A percentile compares a stretch with the other conserved stretches of the same genome.
Evolutionary conservation across 1,140 invertebrate species (phyloP).

Genomic region (Cheumatopsyche charites): DNA sequence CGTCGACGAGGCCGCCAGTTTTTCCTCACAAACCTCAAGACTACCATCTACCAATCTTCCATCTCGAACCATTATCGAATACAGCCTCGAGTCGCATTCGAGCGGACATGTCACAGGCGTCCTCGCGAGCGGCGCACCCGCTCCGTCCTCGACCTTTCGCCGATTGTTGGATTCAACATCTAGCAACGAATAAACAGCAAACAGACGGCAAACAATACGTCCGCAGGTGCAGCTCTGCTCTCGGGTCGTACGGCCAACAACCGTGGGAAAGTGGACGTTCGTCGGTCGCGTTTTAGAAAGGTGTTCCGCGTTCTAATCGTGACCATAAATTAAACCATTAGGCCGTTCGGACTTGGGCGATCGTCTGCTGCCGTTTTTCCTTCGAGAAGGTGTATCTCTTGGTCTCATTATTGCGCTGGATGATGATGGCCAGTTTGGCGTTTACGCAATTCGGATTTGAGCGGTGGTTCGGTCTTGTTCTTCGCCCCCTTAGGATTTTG

Average conservation of each 20-base stretch:
- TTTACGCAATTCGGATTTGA: background rate
- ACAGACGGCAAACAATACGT: too few relatives aligned
- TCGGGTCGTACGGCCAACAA: slow-evolving; percentile 30
- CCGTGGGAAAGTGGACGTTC: slow-evolving; percentile 35
- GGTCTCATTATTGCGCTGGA: too few relatives aligned
- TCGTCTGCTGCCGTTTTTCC: too few relatives aligned
- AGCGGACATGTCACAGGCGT: slow-evolving; percentile 7
- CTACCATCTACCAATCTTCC: too few relatives aligned
- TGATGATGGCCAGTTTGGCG: background rate
- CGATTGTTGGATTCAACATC: background rate
- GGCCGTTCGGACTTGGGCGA: background rate
- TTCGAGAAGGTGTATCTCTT: too few relatives aligned
- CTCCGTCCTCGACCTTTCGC: background rate
- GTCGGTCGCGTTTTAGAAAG: slow-evolving; percentile 36
- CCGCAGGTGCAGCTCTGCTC: slow-evolving; percentile 28
- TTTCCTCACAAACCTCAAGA: too few relatives aligned
- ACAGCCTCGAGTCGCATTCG: background rate
- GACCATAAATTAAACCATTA: slow-evolving; percentile 40
- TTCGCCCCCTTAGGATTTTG: too few relatives aligned
- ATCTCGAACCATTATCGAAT: background rate
- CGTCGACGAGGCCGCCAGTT: too few relatives aligned
- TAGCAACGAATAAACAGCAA: background rate
- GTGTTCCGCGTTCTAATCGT: slow-evolving; percentile 40
- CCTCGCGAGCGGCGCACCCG: background rate
- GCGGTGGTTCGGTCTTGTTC: too few relatives aligned